Evolutionary conservation across 2,888 invertebrate species (phyloP).

Genomic region (Meloe dianella): DNA sequence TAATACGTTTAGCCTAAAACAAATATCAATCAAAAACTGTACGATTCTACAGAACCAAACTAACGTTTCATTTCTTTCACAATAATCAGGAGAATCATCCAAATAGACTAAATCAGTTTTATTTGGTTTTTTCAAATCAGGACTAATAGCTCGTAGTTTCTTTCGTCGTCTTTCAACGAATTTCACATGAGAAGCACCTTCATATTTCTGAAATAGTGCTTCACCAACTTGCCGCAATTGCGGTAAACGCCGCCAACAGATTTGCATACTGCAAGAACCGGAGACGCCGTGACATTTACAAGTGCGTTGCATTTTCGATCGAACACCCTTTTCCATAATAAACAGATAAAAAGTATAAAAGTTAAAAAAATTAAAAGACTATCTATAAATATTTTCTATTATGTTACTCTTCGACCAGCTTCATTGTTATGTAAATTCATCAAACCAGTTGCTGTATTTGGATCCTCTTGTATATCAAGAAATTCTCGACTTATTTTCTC

Average conservation of each 20-base stretch:
- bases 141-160: conserved; percentile 74
- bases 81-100: conserved; percentile 91
- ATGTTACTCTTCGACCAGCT: conserved; percentile 81
- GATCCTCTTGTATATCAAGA: conserved; percentile 81
- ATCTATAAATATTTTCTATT: conserved; percentile 8
- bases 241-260: conserved; percentile 88
- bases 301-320: conserved; percentile 81
- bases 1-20: conserved; percentile 74
- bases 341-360: not conserved
- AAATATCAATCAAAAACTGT: conserved; percentile 16
- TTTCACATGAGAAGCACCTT: conserved; percentile 86
- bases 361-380: not conserved
- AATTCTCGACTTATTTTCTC: conserved; percentile 86
- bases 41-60: conserved; percentile 47
- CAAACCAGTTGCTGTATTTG: conserved; percentile 73
- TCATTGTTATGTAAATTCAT: conserved; percentile 94
- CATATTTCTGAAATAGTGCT: conserved; percentile 78
- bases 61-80: conserved; percentile 84
- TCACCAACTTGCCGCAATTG: conserved; percentile 79
- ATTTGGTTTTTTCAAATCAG: conserved; percentile 84
- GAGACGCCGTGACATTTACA: conserved; percentile 96
- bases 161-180: conserved; percentile 69
- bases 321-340: conserved; percentile 66
- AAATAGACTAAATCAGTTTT: conserved; percentile 90
- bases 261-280: conserved; percentile 87